phyloP scores from a whole-genome alignment of 64 coral and sea anemone species.

The Astreopora myriophthalma region DNA sequence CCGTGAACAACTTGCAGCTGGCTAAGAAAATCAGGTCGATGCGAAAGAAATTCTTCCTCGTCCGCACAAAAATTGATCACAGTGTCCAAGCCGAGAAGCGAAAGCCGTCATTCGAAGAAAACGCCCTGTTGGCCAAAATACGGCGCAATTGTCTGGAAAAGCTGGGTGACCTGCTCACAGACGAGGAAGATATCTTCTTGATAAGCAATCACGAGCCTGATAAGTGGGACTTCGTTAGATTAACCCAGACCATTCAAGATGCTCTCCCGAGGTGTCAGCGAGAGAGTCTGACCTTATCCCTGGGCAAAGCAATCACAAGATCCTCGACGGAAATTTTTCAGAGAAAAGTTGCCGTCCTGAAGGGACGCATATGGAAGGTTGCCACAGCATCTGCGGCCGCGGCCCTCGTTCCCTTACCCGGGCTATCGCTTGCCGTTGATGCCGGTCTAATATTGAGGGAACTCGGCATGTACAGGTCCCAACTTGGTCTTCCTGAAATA shows the following conservation, averaged over 20 bases:
- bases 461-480: background rate
- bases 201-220: conserved; percentile 45
- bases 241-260: conserved; percentile 28
- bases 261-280: background rate
- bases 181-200: conserved; percentile 11
- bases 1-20: background rate
- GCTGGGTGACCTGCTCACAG: background rate
- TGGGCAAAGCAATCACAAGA: background rate
- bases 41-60: conserved; percentile 25
- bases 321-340: background rate
- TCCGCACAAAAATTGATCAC: conserved; percentile 58
- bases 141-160: background rate
- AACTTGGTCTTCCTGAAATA: background rate
- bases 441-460: background rate
- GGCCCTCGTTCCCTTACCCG: background rate
- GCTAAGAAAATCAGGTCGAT: background rate
- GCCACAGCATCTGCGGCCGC: background rate
- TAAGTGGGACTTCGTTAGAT: conserved; percentile 18
- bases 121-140: background rate
- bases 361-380: conserved; percentile 29
- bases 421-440: conserved; percentile 26
- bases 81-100: background rate
- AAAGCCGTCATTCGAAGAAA: conserved; percentile 24
- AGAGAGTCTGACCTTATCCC: conserved; percentile 8
- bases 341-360: conserved; percentile 15